Percentiles rank a stretch among this genome's conserved stretches.
phyloP scores from a whole-genome alignment of 1,140 invertebrate genomes.

The Uloborus diversus region DNA sequence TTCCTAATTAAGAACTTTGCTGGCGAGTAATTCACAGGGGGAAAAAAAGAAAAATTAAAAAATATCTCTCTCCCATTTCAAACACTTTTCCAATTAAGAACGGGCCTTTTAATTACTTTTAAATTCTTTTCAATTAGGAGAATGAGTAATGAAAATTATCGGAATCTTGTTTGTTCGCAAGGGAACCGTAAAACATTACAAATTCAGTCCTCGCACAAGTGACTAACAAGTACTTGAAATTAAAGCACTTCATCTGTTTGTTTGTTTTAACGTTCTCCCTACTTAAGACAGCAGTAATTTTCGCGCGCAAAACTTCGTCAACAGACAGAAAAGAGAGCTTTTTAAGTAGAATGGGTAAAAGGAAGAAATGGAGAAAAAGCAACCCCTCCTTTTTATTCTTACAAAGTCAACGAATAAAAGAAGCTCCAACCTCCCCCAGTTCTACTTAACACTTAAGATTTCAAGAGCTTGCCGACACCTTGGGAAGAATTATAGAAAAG shows the following conservation, averaged over 20 bases:
- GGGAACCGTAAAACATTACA: conserved; percentile 18
- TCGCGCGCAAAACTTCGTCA: conserved; percentile 12
- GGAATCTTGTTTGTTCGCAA: conserved; percentile 22
- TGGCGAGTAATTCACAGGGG: neutral
- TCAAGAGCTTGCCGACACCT: conserved; percentile 31
- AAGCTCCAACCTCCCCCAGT: neutral
- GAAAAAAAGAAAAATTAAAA: neutral
- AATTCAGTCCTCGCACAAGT: conserved; percentile 31
- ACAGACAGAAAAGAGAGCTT: neutral
- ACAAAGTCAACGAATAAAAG: neutral
- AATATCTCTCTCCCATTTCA: neutral
- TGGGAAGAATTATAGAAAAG: conserved; percentile 39
- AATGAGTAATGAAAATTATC: conserved; percentile 1
- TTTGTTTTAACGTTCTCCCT: conserved; percentile 16
- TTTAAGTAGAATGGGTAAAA: neutral
- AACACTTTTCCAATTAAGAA: conserved; percentile 36
- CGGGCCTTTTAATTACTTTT: conserved; percentile 41
- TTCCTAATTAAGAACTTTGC: conserved; percentile 32
- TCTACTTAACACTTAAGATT: conserved; percentile 18
- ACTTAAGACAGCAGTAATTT: neutral
- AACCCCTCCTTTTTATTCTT: neutral
- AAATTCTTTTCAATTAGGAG: conserved; percentile 43
- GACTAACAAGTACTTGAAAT: conserved; percentile 44
- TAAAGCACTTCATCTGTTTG: conserved; percentile 21
- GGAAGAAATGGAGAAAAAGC: neutral